These are phyloP conservation scores for Neoscelio sp. DNA, from an alignment of 2,888 invertebrate genomes.

Conservation along the genomic window DNA sequence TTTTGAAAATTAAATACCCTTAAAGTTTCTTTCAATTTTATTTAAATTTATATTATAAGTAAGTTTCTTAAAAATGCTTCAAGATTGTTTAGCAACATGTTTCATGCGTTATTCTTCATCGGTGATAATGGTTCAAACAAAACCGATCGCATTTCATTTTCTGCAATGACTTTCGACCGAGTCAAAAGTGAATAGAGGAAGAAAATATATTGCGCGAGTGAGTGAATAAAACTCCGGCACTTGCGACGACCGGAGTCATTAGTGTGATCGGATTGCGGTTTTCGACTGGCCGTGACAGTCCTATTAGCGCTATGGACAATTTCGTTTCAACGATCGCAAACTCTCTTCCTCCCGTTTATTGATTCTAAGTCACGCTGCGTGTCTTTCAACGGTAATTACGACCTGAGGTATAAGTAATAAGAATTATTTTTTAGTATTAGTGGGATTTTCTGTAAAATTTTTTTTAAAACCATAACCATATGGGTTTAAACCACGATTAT, in stretches of 20 bases:
- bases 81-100: constrained; percentile 46
- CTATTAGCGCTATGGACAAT: constrained; percentile 49
- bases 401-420: too few species aligned
- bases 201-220: constrained; percentile 43
- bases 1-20: too few species aligned
- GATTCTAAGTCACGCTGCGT: constrained; percentile 2
- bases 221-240: constrained; percentile 32
- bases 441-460: too few species aligned
- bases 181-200: constrained; percentile 32
- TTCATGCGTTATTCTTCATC: constrained; percentile 47
- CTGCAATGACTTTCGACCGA: constrained; percentile 46
- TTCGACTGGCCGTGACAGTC: constrained; percentile 52
- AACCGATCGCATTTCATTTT: constrained; percentile 56
- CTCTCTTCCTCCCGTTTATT: constrained; percentile 22
- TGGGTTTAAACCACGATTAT: too few species aligned
- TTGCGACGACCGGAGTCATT: constrained; percentile 40
- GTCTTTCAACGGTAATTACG: constrained; percentile 13
- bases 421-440: too few species aligned
- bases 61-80: constrained; percentile 26
- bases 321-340: constrained; percentile 34
- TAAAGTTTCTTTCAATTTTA: too few species aligned
- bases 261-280: constrained; percentile 52
- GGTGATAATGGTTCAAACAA: constrained; percentile 52
- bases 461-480: too few species aligned
- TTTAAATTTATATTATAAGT: too few species aligned